Conservation (phyloP, 2,888 invertebrate species). For the Nemotelus nigrinus region DNA sequence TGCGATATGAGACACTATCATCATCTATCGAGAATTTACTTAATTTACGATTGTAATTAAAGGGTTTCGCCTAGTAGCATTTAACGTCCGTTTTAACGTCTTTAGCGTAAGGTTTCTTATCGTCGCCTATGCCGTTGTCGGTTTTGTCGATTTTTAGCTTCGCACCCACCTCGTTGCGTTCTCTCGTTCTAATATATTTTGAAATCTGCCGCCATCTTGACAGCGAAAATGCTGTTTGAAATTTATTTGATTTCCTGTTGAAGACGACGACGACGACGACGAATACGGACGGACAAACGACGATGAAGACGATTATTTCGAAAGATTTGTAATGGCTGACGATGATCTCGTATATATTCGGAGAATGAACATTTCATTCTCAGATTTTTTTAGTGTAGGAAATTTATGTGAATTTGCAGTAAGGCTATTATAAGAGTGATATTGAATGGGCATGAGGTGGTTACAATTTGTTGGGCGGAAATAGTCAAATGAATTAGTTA, state of each 20-base stretch:
- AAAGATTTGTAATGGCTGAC: constrained; percentile 30
- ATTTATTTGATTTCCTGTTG: constrained; percentile 47
- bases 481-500: too few relatives aligned
- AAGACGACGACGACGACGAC: neutral
- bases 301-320: constrained; percentile 25
- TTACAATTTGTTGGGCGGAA: too few relatives aligned
- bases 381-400: neutral
- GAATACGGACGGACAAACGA: neutral
- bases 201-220: constrained; percentile 37
- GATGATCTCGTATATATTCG: constrained; percentile 29
- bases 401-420: constrained; percentile 2
- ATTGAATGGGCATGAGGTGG: too few relatives aligned
- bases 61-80: constrained; percentile 50
- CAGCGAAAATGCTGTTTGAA: constrained; percentile 46
- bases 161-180: neutral
- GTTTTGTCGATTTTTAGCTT: constrained; percentile 43
- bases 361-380: constrained; percentile 4
- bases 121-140: neutral
- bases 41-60: constrained; percentile 53
- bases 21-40: constrained; percentile 51
- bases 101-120: constrained; percentile 45
- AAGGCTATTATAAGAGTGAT: neutral
- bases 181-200: neutral
- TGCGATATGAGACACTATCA: constrained; percentile 49
- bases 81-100: constrained; percentile 51